phyloP scores from a whole-genome alignment of 2,888 invertebrate genomes.

The Hirtodrosophila duncani region DNA sequence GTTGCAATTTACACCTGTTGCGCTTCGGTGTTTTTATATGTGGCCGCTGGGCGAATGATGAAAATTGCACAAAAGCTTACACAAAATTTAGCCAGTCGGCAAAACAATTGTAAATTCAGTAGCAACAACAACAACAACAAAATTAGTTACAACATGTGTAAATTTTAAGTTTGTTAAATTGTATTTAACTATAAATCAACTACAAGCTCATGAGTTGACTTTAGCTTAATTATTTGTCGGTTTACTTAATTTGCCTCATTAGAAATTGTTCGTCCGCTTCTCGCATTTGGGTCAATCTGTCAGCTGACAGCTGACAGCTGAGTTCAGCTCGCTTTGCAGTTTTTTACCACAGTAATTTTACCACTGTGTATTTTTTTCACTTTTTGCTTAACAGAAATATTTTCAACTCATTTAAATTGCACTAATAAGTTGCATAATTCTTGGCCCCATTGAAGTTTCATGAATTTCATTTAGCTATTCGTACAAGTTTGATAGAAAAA shows the following conservation, averaged over 20 bases:
- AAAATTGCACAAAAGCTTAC: slow-evolving; percentile 48
- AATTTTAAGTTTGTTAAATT: slow-evolving; percentile 59
- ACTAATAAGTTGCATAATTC: slow-evolving; percentile 20
- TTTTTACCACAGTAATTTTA: not conserved
- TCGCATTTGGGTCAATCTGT: slow-evolving; percentile 42
- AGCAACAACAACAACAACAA: slow-evolving; percentile 11
- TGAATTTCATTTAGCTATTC: slow-evolving; percentile 10
- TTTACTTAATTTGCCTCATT: slow-evolving; percentile 69
- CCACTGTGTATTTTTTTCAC: slow-evolving; percentile 12
- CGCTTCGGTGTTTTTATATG: slow-evolving; percentile 38
- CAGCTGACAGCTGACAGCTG: slow-evolving; percentile 27
- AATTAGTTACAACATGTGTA: slow-evolving; percentile 18
- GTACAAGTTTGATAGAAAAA: slow-evolving; percentile 10
- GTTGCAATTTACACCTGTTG: slow-evolving; percentile 68
- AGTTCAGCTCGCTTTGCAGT: slow-evolving; percentile 10
- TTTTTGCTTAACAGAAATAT: slow-evolving; percentile 12
- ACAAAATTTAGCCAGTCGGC: slow-evolving; percentile 20
- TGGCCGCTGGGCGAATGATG: slow-evolving; percentile 28
- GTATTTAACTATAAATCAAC: slow-evolving; percentile 74
- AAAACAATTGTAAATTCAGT: slow-evolving; percentile 29
- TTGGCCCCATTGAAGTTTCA: slow-evolving; percentile 3
- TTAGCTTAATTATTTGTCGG: slow-evolving; percentile 68
- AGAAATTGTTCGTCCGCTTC: slow-evolving; percentile 41
- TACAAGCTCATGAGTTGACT: slow-evolving; percentile 65
- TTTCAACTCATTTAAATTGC: slow-evolving; percentile 39